Evolutionary conservation across 1,140 invertebrate species (phyloP), one percentile per base, ranked within the genome.

Genomic region (Protaetia brevitarsis): DNA sequence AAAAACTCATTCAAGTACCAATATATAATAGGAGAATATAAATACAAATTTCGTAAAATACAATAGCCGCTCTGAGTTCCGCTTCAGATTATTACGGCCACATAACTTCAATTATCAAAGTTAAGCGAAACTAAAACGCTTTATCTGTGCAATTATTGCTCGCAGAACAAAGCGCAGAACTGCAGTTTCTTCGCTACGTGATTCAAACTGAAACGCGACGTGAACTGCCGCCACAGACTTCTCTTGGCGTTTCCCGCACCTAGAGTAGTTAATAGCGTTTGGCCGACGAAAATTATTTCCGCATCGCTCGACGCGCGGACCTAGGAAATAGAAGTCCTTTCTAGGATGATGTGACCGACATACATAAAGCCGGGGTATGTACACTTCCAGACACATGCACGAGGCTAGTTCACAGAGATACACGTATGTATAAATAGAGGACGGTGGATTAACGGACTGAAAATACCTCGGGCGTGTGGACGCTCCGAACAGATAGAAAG

Each of bases 181-280:
- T 45, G 41, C 41, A 45, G 41, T 45, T 45, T 45, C 41, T 45
- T 45, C 41, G 41, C 3, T 45, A 45, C 41, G 41, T 45, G 41
- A 45, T 45, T 45, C 23, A 45, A 21, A 19, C 23, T 13, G 7
- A 21, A 8, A 45, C 34, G 11, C 16, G 16, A 3, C 34, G 10
- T 4, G 41, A 4, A 3, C 13, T 2, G 41, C 16, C 13, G 4
- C 3, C 11, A n/a, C 36, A 13, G 36, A 3, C 36, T 11, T 13
- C n/a, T 11, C 11, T 13, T 3, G 11, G 3, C 36, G 36, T 13
- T 13, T 3, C 36, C n/a, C 3, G n/a, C n/a, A 37, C 36, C 4
- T 19, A 45, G 3, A 19, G n/a, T n/a, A 37, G n/a, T 19, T 45
- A 45, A 45, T 45, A 45, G 41, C 3, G 7, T 19, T 45, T 45